Conservation (phyloP, 1,140 invertebrate species). For the Gonatopus flavifemur region DNA sequence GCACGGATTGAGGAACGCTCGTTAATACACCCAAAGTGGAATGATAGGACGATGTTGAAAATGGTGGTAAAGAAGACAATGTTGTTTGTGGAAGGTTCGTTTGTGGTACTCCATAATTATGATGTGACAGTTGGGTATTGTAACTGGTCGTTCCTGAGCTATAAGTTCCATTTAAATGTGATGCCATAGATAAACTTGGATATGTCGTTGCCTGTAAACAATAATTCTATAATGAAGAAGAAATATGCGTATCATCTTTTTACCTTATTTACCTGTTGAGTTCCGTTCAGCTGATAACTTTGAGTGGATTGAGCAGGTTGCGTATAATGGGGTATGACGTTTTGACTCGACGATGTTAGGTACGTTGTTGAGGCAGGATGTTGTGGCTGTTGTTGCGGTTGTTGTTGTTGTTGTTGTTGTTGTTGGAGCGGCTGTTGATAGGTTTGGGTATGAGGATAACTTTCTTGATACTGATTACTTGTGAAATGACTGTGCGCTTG, state of each 20-base stretch:
- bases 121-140: slow-evolving; percentile 43
- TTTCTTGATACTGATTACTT: slow-evolving; percentile 55
- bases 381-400: slow-evolving; percentile 26
- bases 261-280: slow-evolving; percentile 39
- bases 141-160: slow-evolving; percentile 44
- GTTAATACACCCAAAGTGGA: slow-evolving; percentile 43
- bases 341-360: slow-evolving; percentile 48
- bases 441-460: slow-evolving; percentile 56
- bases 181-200: slow-evolving; percentile 49
- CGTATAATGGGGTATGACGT: slow-evolving; percentile 48
- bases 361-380: slow-evolving; percentile 49
- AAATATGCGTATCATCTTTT: not conserved
- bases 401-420: slow-evolving; percentile 37
- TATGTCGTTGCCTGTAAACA: slow-evolving; percentile 44
- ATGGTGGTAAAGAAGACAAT: slow-evolving; percentile 45
- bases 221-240: slow-evolving; percentile 5
- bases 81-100: slow-evolving; percentile 44
- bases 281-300: slow-evolving; percentile 51
- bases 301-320: slow-evolving; percentile 44
- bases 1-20: slow-evolving; percentile 46
- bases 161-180: slow-evolving; percentile 50
- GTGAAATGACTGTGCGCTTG: slow-evolving; percentile 53
- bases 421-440: slow-evolving; percentile 51
- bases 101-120: slow-evolving; percentile 46
- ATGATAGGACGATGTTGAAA: slow-evolving; percentile 48